Conservation (phyloP, 2,113 vertebrate species). For the Platanista minor region DNA sequence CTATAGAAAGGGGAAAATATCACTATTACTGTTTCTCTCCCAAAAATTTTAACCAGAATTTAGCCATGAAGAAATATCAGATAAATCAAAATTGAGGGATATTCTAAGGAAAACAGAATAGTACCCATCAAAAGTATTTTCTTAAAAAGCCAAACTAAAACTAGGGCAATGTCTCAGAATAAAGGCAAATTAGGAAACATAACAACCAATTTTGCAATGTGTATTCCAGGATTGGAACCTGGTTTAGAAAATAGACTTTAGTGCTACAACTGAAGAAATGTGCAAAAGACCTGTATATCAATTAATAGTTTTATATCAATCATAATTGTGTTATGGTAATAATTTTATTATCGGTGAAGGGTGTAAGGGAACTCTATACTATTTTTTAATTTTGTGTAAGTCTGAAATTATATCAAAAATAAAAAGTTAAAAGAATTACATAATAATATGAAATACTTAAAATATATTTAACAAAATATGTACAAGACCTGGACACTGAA, state of each 20-base stretch:
- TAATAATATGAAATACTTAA: background rate
- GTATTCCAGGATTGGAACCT: background rate
- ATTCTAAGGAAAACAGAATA: background rate
- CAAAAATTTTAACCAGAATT: background rate
- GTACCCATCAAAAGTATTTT: background rate
- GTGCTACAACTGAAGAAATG: background rate
- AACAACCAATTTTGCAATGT: background rate
- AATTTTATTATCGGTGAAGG: background rate
- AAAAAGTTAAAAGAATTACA: background rate
- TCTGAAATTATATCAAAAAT: background rate
- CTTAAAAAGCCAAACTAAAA: background rate
- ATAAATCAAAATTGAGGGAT: background rate
- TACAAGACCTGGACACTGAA: background rate
- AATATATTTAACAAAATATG: background rate
- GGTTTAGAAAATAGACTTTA: background rate
- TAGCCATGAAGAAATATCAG: background rate
- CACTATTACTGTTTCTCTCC: background rate
- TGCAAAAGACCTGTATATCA: background rate
- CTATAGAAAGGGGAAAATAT: background rate
- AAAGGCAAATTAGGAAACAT: background rate
- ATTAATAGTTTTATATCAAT: background rate
- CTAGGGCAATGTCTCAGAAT: background rate
- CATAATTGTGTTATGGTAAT: background rate
- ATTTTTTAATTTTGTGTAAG: background rate
- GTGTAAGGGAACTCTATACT: background rate